Conservation (phyloP, 37 sponge, comb jelly and placozoan genomes). For the Cladorhizidae sp. region DNA sequence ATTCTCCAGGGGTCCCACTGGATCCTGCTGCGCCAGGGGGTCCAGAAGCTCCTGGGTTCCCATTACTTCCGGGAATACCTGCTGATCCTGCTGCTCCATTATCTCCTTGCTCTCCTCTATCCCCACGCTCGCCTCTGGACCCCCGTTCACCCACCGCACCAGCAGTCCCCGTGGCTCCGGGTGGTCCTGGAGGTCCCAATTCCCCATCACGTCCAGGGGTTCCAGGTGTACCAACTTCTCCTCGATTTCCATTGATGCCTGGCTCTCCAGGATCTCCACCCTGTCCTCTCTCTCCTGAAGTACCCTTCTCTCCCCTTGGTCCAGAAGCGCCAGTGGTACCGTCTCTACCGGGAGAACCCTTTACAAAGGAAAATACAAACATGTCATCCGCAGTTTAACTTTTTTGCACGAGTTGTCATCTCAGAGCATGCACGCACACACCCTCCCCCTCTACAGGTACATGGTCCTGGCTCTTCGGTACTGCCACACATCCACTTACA, state of each 20-base stretch:
- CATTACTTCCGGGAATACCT: conserved; percentile 47
- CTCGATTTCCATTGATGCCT: conserved; percentile 45
- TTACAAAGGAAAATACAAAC: not conserved
- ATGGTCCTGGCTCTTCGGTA: no score
- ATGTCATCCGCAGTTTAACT: not conserved
- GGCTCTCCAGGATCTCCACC: conserved; percentile 59
- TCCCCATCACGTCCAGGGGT: conserved; percentile 44
- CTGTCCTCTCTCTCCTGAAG: conserved; percentile 47
- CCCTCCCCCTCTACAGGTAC: not conserved
- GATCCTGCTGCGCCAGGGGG: conserved; percentile 36
- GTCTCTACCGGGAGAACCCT: conserved; percentile 67
- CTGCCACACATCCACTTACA: no score
- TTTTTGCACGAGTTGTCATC: not conserved
- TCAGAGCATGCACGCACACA: not conserved
- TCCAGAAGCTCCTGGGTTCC: conserved; percentile 38
- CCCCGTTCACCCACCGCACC: conserved; percentile 54
- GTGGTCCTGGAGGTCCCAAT: conserved; percentile 33
- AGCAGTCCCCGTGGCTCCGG: conserved; percentile 53
- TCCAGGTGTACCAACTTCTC: conserved; percentile 58
- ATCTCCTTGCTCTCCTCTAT: conserved; percentile 31
- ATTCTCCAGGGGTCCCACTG: conserved; percentile 44
- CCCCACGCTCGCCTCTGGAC: conserved; percentile 54
- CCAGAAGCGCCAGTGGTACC: conserved; percentile 67
- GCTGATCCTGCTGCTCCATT: conserved; percentile 29
- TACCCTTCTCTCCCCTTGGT: conserved; percentile 53